Percentiles rank a stretch among this genome's conserved stretches.
phyloP scores from a whole-genome alignment of 2,113 vertebrate genomes.

The Mustela lutreola region DNA sequence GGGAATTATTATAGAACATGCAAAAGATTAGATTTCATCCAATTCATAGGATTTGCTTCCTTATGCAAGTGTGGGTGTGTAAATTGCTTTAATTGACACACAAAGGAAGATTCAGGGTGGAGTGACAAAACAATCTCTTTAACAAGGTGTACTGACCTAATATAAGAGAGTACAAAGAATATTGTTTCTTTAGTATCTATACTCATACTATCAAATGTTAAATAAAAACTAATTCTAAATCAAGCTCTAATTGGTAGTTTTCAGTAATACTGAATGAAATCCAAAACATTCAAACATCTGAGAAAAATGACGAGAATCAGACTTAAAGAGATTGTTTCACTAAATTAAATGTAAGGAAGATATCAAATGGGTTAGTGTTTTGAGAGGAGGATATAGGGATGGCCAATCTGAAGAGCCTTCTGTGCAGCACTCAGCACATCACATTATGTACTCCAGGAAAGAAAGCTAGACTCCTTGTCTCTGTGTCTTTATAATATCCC shows the following conservation, averaged over 20 bases:
- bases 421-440: background rate
- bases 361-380: background rate
- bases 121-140: background rate
- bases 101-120: background rate
- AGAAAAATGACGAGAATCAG: background rate
- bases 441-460: background rate
- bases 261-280: background rate
- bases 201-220: background rate
- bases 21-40: background rate
- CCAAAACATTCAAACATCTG: background rate
- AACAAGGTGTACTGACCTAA: background rate
- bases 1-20: background rate
- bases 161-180: background rate
- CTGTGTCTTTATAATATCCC: background rate
- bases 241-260: background rate
- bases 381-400: background rate
- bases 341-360: constrained; percentile 3
- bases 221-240: background rate
- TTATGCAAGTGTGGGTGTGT: background rate
- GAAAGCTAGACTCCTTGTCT: background rate
- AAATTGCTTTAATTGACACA: background rate
- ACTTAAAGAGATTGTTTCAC: background rate
- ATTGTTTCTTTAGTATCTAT: background rate
- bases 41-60: background rate
- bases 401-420: background rate